Evolutionary conservation across 2,113 vertebrate species (phyloP).

Genomic region (Chascanopsetta lugubris): DNA sequence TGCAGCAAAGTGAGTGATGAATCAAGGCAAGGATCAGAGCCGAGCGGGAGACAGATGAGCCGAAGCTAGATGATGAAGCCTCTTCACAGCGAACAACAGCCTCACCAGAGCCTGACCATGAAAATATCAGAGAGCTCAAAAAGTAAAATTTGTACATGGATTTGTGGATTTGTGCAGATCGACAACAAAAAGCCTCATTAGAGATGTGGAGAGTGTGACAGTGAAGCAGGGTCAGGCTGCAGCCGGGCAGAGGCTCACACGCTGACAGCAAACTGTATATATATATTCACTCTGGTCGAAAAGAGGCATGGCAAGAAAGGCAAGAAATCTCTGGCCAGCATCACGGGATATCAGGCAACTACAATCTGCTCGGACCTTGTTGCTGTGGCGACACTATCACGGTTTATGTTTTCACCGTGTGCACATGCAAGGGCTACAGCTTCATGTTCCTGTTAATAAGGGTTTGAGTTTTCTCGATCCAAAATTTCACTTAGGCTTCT

Average conservation of each 20-base stretch:
- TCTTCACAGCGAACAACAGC: conserved; percentile 34
- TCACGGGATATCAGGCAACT: conserved; percentile 5
- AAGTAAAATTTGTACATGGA: neutral
- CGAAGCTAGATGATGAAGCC: conserved; percentile 40
- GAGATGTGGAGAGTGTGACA: conserved; percentile 25
- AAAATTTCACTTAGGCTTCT: neutral
- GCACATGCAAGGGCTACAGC: neutral
- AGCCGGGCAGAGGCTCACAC: conserved; percentile 18
- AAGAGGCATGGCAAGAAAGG: neutral
- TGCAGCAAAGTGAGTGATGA: conserved; percentile 59
- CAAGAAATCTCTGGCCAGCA: neutral
- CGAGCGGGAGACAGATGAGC: conserved; percentile 37
- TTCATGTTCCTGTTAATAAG: neutral
- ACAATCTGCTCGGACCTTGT: conserved; percentile 1
- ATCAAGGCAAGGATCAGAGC: conserved; percentile 62
- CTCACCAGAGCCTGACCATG: neutral
- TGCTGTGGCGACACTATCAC: conserved; percentile 23
- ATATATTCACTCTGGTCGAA: conserved; percentile 8
- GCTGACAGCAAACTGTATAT: neutral
- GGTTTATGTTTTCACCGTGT: neutral
- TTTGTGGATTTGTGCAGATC: neutral
- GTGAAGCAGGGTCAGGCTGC: conserved; percentile 36
- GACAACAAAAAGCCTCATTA: conserved; percentile 29
- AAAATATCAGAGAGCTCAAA: conserved; percentile 1
- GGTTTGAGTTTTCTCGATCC: neutral